Conservation (phyloP, 2,797 vertebrate genomes). For the Hippopotamyrus pictus region DNA sequence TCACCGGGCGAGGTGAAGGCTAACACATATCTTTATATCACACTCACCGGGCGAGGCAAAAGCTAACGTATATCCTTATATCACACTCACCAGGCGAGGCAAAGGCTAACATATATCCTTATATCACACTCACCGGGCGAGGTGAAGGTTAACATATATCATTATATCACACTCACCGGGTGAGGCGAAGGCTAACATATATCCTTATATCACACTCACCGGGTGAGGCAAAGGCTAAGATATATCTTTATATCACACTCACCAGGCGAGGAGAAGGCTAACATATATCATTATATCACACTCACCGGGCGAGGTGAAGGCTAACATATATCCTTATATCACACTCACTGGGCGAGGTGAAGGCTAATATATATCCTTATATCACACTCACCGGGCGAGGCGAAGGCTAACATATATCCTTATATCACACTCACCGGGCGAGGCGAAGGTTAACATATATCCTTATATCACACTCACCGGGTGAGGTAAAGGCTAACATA, state of each 20-base stretch:
- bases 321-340: background rate
- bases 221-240: background rate
- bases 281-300: background rate
- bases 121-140: background rate
- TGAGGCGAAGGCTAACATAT: no score
- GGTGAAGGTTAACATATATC: no score
- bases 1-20: no score
- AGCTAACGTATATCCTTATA: no score
- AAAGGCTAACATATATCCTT: no score
- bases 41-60: no score
- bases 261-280: background rate
- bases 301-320: no score
- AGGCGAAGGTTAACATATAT: background rate
- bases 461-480: background rate
- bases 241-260: background rate
- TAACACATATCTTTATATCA: no score
- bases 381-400: no score
- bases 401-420: background rate
- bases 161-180: no score
- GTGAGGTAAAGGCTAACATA: background rate
- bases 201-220: background rate
- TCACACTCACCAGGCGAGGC: no score
- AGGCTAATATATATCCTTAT: background rate
- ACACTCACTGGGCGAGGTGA: background rate
- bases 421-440: background rate